Evolutionary conservation across 2,113 vertebrate genomes (phyloP), one percentile per base, ranked within the genome.

Genomic region (Osmerus eperlanus): DNA sequence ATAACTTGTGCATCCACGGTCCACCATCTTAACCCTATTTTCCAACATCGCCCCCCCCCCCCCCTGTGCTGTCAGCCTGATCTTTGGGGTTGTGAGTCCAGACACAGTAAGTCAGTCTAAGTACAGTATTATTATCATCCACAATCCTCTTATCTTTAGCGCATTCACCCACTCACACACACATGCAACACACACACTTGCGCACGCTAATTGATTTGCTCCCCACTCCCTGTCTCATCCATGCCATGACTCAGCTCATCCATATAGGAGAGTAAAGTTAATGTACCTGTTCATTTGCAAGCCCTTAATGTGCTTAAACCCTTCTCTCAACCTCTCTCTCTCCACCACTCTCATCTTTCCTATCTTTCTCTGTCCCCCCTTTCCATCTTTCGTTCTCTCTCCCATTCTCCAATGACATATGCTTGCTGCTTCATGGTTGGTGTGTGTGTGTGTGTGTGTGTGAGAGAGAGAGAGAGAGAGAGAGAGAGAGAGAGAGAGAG

Each of bases 91-190:
- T 56, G 55, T 19, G 75, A 67, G 51, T 72, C 64, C 69, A 76
- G 74, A 80, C 78, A 55, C 70, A 63, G 70, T 76, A 81, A 87
- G 65, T 83, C 82, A 78, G 74, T 76, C 56, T 83, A 77, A 83
- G 80, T 60, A 75, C 78, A 81, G 70, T 71, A 61, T 79, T 72
- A 77, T 83, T 78, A 81, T 82, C 74, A 73, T 67, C 63, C 63
- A 29, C 76, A 87, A 79, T 84, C 74, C 71, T 84, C 77, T 84
- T 81, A 81, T 70, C 62, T 65, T 66, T 72, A 70, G 65, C 69
- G 62, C 16, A 25, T 65, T 36, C 29, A 36, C 62, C 21, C 68
- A 51, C 23, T 8, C 6, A 36, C 18, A 16, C 21, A 14, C 11
- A 3, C n/a, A n/a, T n/a, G n/a, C n/a, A n/a, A n/a, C n/a, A n/a